Evolutionary conservation across 1,140 invertebrate species (phyloP).

Genomic region (Papilio xuthus): DNA sequence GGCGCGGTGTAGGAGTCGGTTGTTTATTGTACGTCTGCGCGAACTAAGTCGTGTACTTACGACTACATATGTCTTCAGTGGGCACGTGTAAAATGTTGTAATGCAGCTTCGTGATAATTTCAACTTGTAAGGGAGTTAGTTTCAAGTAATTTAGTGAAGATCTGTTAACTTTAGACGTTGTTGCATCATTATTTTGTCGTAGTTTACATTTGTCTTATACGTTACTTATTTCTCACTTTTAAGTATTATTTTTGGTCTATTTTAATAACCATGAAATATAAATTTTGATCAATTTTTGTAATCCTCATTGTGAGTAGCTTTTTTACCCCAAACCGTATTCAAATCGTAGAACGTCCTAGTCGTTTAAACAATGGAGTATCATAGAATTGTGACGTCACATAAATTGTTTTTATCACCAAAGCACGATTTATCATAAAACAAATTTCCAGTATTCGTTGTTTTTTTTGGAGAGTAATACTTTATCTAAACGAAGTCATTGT

Average conservation of each 20-base stretch:
- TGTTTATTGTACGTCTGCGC: slow-evolving; percentile 31
- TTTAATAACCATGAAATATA: too few relatives aligned
- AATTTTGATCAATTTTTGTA: neutral
- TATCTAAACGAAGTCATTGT: too few relatives aligned
- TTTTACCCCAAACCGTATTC: neutral
- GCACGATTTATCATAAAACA: neutral
- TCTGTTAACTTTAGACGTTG: neutral
- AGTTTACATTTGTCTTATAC: neutral
- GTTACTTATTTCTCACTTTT: too few relatives aligned
- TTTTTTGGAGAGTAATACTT: too few relatives aligned
- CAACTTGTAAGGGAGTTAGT: slow-evolving; percentile 9
- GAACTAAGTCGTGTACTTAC: slow-evolving; percentile 27
- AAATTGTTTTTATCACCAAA: neutral
- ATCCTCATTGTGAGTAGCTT: neutral
- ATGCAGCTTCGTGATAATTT: slow-evolving; percentile 22
- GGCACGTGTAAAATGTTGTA: slow-evolving; percentile 22
- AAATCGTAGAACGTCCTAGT: neutral
- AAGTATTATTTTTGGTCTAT: too few relatives aligned
- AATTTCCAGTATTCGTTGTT: neutral
- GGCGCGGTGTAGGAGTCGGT: slow-evolving; percentile 6
- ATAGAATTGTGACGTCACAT: neutral
- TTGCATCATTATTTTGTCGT: slow-evolving; percentile 7
- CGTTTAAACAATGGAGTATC: neutral
- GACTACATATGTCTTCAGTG: slow-evolving; percentile 18
- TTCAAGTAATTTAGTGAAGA: neutral